These are phyloP conservation scores for Merodon equestris DNA, from an alignment of 2,888 invertebrate species.

Conservation along the genomic window DNA sequence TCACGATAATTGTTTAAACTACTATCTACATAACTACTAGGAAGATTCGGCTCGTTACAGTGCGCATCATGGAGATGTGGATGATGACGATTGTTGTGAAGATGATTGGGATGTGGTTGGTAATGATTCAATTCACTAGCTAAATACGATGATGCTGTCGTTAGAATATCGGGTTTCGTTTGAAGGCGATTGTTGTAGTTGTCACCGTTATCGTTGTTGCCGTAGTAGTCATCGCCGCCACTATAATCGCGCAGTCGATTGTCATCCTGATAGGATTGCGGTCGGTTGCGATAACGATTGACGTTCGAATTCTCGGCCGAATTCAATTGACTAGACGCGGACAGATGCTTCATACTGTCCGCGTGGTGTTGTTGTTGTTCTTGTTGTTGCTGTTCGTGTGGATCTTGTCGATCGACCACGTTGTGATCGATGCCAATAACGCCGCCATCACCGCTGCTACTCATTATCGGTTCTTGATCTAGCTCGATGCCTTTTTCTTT, in stretches of 20 bases:
- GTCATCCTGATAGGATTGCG: slow-evolving; percentile 51
- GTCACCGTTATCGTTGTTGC: slow-evolving; percentile 36
- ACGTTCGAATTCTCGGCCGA: slow-evolving; percentile 31
- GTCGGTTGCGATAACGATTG: slow-evolving; percentile 56
- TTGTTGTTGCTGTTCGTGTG: slow-evolving; percentile 29
- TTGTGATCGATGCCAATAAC: slow-evolving; percentile 61
- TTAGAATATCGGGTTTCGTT: slow-evolving; percentile 66
- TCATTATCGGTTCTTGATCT: slow-evolving; percentile 64
- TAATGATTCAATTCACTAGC: slow-evolving; percentile 67
- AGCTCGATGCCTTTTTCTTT: slow-evolving; percentile 77
- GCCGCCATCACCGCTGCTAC: slow-evolving; percentile 51
- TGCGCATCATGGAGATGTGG: slow-evolving; percentile 52
- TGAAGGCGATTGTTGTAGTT: slow-evolving; percentile 49
- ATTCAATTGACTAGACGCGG: slow-evolving; percentile 58
- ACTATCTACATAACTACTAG: slow-evolving; percentile 66
- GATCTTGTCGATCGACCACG: slow-evolving; percentile 47
- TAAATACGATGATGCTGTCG: slow-evolving; percentile 44
- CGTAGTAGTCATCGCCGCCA: too few relatives aligned
- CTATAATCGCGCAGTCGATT: slow-evolving; percentile 61
- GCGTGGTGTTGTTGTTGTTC: slow-evolving; percentile 13
- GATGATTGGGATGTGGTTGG: slow-evolving; percentile 43
- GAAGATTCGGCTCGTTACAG: slow-evolving; percentile 63
- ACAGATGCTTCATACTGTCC: background rate
- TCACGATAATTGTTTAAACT: slow-evolving; percentile 67
- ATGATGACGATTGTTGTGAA: slow-evolving; percentile 33